Base-by-base conservation (phyloP, 2,888 invertebrate species). In the Entomobrya multifasciata region DNA sequence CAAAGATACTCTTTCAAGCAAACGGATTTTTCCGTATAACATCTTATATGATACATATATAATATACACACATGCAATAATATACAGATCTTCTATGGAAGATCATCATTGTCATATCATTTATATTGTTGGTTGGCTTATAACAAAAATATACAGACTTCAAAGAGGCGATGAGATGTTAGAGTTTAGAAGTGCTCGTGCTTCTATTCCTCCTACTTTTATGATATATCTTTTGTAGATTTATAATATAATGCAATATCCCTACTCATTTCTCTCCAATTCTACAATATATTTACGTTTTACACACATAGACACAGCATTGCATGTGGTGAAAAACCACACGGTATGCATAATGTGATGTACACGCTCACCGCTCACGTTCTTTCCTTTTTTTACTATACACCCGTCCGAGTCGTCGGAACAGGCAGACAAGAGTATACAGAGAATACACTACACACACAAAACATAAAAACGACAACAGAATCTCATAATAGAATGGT, bases 301-400 rank as follows among this genome's bases (percentile, higher is more conserved):
- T 57, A 22, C 15, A 57, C 3, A n/a, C 13, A 13, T 22, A 6
- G 15, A 47, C 47, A 22, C 11, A 47, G 70, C 17, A 65, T 44
- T 67, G 22, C 67, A 67, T 67, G 22, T 67, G 67, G 67, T 67
- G 67, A 44, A 67, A 67, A 67, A 67, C 67, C 67, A 67, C 44
- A 22, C 36, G 30, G 65, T 65, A 60, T 60, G 41, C 41, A 17
- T 47, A 25, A 49, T 27, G n/a, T 74, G 27, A 5, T 15, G 47
- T 70, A 47, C 65, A 70, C 4, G 3, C 36, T 17, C 13, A 41
- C 25, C 30, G 74, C 22, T 74, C 74, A 74, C 74, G 74, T 74
- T 74, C 27, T 25, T 22, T 30, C 52, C 3, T 52, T 74, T 47
- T 70, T 47, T 15, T 15, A 62, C 47, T 15, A 47, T 44, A 20